These are phyloP conservation scores for Onychomys leucogaster DNA, from an alignment of 2,797 vertebrate species.

Conservation along the genomic window DNA sequence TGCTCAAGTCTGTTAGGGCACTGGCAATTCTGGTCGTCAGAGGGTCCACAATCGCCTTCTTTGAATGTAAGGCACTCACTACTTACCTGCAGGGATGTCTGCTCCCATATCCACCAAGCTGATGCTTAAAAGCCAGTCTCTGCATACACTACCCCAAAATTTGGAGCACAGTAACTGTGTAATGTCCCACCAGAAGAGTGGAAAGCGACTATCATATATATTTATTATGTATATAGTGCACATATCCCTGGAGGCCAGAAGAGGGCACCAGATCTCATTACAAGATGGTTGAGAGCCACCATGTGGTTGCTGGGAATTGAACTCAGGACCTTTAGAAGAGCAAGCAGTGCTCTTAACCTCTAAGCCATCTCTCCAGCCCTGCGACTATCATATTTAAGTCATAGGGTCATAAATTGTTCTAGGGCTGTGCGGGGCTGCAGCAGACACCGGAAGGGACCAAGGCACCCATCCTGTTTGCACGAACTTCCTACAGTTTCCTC, in stretches of 20 bases:
- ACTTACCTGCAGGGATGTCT: not conserved
- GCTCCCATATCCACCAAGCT: not conserved
- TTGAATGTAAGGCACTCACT: not conserved
- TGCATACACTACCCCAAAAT: not conserved
- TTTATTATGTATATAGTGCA: too few relatives aligned
- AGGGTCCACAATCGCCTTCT: not conserved
- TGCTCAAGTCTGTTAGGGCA: not conserved
- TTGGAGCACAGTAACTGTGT: not conserved
- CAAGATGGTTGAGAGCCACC: too few relatives aligned
- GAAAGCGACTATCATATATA: not conserved
- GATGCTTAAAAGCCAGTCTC: not conserved
- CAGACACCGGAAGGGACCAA: not conserved
- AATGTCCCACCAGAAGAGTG: not conserved
- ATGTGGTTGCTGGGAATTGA: too few relatives aligned
- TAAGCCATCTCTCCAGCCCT: too few relatives aligned
- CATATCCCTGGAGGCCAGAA: too few relatives aligned
- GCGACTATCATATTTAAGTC: not conserved
- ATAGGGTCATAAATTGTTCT: not conserved
- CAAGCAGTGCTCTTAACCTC: too few relatives aligned
- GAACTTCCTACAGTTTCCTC: not conserved
- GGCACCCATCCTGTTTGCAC: not conserved
- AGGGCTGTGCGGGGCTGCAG: not conserved
- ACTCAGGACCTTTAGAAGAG: too few relatives aligned
- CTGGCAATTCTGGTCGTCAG: not conserved
- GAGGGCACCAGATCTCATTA: too few relatives aligned